Conservation (phyloP, 2,113 vertebrate genomes). For the Rhea americana region DNA sequence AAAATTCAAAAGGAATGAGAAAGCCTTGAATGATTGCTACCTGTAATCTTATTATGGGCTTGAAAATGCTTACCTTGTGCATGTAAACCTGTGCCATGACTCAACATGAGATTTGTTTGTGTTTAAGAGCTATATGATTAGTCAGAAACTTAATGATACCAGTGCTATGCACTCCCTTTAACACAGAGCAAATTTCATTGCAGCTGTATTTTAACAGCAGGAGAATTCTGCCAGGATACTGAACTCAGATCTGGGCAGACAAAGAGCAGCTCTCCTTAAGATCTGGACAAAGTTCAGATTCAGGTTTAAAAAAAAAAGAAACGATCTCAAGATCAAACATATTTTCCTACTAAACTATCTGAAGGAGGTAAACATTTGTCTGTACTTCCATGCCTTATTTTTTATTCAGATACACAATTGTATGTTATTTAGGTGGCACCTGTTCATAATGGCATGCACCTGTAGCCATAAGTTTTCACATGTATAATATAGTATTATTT, state of each 20-base stretch:
- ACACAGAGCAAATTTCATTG: not conserved
- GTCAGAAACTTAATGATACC: not conserved
- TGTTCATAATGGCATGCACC: fast-evolving
- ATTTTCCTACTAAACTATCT: not conserved
- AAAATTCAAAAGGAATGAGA: not conserved
- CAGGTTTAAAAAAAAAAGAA: not conserved
- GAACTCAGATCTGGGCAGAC: not conserved
- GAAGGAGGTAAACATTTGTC: not conserved
- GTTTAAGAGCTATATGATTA: not conserved
- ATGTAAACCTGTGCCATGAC: not conserved
- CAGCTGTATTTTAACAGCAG: not conserved
- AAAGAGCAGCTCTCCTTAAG: not conserved
- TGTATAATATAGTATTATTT: not conserved
- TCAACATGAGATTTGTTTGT: not conserved
- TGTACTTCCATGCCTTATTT: not conserved
- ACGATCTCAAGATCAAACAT: not conserved
- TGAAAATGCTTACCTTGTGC: not conserved
- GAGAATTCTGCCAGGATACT: not conserved
- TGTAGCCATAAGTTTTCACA: not conserved
- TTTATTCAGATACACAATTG: not conserved
- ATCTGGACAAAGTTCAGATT: not conserved
- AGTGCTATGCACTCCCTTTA: not conserved
- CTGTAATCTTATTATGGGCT: not conserved
- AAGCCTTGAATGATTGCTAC: not conserved
- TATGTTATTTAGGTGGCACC: not conserved